Evolutionary conservation across 1,140 invertebrate genomes (phyloP).

Genomic region (Riptortus pedestris): DNA sequence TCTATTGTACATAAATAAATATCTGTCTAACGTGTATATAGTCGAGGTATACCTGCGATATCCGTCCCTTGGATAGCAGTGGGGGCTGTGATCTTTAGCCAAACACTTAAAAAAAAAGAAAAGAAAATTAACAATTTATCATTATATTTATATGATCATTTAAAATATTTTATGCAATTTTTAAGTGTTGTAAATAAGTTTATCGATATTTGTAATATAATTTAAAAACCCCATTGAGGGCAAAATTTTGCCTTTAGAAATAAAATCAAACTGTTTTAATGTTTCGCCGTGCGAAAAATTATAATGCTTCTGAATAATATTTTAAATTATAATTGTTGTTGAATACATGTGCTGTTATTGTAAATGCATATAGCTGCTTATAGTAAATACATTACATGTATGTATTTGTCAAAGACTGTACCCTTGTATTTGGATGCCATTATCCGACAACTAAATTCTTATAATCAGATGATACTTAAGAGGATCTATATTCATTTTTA

Average conservation of each 20-base stretch:
- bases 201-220: not conserved
- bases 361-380: too few relatives aligned
- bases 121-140: not conserved
- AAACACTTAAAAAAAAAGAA: too few relatives aligned
- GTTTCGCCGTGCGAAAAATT: too few relatives aligned
- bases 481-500: too few relatives aligned
- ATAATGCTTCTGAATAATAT: too few relatives aligned
- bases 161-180: slow-evolving; percentile 7
- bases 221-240: not conserved
- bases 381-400: too few relatives aligned
- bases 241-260: not conserved
- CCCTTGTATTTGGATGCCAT: slow-evolving; percentile 5
- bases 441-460: too few relatives aligned
- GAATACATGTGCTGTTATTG: too few relatives aligned
- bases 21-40: slow-evolving; percentile 2
- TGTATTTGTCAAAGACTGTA: too few relatives aligned
- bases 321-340: too few relatives aligned
- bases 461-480: too few relatives aligned
- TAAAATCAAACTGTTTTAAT: too few relatives aligned
- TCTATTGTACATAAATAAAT: not conserved
- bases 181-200: not conserved
- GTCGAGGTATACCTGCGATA: not conserved
- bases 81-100: slow-evolving; percentile 4
- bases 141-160: not conserved
- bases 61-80: slow-evolving; percentile 7